These are phyloP conservation scores for Melanotus villosus DNA, from an alignment of 2,888 invertebrate genomes.

Conservation along the genomic window DNA sequence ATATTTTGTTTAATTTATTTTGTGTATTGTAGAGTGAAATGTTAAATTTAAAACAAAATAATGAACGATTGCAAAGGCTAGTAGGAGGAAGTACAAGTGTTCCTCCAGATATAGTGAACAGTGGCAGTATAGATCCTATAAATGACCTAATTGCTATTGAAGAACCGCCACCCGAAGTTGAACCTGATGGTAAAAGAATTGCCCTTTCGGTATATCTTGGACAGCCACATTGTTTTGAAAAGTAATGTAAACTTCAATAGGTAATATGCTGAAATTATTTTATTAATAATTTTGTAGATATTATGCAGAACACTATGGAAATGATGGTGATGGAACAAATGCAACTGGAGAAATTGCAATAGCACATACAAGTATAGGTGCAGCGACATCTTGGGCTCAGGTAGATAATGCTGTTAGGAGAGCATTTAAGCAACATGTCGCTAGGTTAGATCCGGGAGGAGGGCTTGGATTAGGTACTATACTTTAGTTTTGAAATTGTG, in stretches of 20 bases:
- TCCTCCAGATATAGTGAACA: slow-evolving; percentile 60
- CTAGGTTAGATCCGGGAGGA: slow-evolving; percentile 93
- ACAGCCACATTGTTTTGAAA: slow-evolving; percentile 81
- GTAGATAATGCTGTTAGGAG: slow-evolving; percentile 92
- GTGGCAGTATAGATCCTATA: slow-evolving; percentile 65
- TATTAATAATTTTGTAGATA: slow-evolving; percentile 57
- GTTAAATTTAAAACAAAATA: slow-evolving; percentile 96
- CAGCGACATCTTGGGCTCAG: slow-evolving; percentile 96
- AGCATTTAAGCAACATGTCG: slow-evolving; percentile 95
- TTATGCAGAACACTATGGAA: slow-evolving; percentile 65
- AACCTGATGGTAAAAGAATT: slow-evolving; percentile 86
- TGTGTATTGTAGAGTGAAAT: slow-evolving; percentile 86
- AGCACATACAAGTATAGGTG: slow-evolving; percentile 91
- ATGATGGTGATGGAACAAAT: slow-evolving; percentile 65
- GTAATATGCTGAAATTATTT: no score
- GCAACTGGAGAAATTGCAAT: slow-evolving; percentile 80
- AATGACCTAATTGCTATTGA: slow-evolving; percentile 65
- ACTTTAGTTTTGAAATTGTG: no score
- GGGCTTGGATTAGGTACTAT: slow-evolving; percentile 81
- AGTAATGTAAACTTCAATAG: no score
- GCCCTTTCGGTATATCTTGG: slow-evolving; percentile 91
- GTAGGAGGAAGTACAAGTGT: slow-evolving; percentile 70
- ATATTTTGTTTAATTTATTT: slow-evolving; percentile 1
- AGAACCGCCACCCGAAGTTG: slow-evolving; percentile 64
- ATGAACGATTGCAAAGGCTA: slow-evolving; percentile 92